A percentile compares a stretch with the other conserved stretches of the same genome.
Conservation (phyloP, 2,797 vertebrate species). For the Euthynnus affinis region DNA sequence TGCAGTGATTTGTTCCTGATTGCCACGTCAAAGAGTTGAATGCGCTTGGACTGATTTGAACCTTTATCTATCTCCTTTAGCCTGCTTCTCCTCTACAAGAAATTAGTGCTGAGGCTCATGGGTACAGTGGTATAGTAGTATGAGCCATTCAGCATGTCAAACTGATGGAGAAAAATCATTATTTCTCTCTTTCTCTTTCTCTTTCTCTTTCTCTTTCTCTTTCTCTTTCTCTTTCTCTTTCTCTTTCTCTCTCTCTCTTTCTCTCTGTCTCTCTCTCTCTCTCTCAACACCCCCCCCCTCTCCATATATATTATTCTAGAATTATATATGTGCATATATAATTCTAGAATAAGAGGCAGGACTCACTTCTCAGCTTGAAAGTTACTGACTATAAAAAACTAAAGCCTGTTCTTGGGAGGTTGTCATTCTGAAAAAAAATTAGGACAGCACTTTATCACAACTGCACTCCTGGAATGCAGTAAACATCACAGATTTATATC, state of each 20-base stretch:
- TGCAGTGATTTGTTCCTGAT: constrained; percentile 10
- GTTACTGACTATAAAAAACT: constrained; percentile 1
- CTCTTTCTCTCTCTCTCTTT: no score
- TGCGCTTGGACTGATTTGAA: not conserved
- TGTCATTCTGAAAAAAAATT: constrained; percentile 30
- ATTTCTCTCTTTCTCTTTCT: no score
- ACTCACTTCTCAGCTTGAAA: constrained; percentile 22
- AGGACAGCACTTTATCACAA: constrained; percentile 27
- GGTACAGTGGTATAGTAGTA: not conserved
- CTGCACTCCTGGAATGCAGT: constrained; percentile 40
- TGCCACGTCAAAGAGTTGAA: not conserved
- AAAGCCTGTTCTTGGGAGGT: constrained; percentile 20
- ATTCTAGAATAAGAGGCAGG: constrained; percentile 14
- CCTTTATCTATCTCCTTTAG: not conserved
- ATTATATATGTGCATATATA: no score
- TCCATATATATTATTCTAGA: no score
- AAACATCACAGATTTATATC: constrained; percentile 43
- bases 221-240: no score
- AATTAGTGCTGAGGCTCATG: not conserved
- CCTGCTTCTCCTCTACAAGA: not conserved
- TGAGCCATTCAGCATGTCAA: not conserved
- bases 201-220: no score
- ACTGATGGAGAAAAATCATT: not conserved
- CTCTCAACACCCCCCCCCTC: no score
- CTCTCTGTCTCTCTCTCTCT: no score